phyloP scores from a whole-genome alignment of 2,888 invertebrate genomes.

The Esperia sulphurella region DNA sequence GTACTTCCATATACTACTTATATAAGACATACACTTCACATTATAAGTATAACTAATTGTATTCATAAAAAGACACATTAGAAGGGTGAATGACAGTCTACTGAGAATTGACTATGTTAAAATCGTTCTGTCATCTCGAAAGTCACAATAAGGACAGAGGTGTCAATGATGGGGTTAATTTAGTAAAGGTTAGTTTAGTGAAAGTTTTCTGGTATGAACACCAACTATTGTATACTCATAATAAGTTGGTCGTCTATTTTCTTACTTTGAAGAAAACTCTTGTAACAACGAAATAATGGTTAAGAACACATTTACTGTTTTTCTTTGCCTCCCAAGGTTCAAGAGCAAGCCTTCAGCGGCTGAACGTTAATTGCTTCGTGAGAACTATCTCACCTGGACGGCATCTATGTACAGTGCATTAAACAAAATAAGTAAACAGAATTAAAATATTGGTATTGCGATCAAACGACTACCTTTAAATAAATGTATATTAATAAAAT shows the following conservation, averaged over 20 bases:
- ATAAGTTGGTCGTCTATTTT: slow-evolving; percentile 12
- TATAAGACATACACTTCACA: too few relatives aligned
- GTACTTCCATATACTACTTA: too few relatives aligned
- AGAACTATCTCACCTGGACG: slow-evolving; percentile 58
- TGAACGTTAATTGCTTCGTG: slow-evolving; percentile 72
- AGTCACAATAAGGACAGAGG: too few relatives aligned
- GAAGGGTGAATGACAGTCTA: too few relatives aligned
- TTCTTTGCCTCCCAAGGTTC: slow-evolving; percentile 51
- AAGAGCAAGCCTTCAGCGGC: slow-evolving; percentile 62
- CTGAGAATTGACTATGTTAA: slow-evolving; percentile 2
- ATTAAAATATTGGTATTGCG: slow-evolving; percentile 35
- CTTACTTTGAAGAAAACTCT: slow-evolving; percentile 12
- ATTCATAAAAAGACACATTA: too few relatives aligned
- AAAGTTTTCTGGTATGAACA: slow-evolving; percentile 7
- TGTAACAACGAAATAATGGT: slow-evolving; percentile 34
- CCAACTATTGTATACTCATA: slow-evolving; percentile 1
- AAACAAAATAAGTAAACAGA: slow-evolving; percentile 56
- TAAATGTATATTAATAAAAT: too few relatives aligned
- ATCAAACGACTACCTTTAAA: not conserved
- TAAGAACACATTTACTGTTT: slow-evolving; percentile 46
- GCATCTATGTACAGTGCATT: slow-evolving; percentile 40
- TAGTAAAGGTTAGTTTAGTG: slow-evolving; percentile 3
- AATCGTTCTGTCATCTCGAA: too few relatives aligned
- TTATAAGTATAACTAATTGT: too few relatives aligned
- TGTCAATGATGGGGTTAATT: too few relatives aligned